Percentiles rank a stretch among this genome's conserved stretches.
phyloP scores from a whole-genome alignment of 2,888 invertebrate species.

The Ochlodes sylvanus region DNA sequence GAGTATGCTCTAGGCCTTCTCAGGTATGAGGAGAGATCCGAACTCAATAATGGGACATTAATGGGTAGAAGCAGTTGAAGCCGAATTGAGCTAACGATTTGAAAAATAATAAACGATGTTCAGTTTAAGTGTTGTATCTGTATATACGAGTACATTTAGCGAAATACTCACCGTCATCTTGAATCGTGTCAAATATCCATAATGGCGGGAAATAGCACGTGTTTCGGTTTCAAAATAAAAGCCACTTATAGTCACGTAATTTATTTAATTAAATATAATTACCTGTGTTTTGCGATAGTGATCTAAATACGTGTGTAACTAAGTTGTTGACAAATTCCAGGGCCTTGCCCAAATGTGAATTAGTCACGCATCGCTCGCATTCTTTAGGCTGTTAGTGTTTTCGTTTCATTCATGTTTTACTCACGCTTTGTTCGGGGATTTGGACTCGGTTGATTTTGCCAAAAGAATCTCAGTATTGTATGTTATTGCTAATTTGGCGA shows the following conservation, averaged over 20 bases:
- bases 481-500: background rate
- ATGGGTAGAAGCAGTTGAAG: too few species aligned
- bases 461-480: background rate
- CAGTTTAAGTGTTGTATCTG: too few species aligned
- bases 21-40: too few species aligned
- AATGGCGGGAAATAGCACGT: conserved; percentile 3
- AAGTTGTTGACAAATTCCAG: conserved; percentile 1
- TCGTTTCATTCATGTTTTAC: conserved; percentile 17
- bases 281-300: background rate
- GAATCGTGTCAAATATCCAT: background rate
- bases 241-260: conserved; percentile 11
- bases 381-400: background rate
- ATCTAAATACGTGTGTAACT: conserved; percentile 1
- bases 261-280: conserved; percentile 12
- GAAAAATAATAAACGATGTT: too few species aligned
- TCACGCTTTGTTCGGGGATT: conserved; percentile 1
- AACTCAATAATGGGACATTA: too few species aligned
- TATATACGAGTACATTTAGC: too few species aligned
- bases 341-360: background rate
- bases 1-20: too few species aligned
- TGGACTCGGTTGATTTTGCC: background rate
- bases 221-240: background rate
- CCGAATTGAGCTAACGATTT: too few species aligned
- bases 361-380: conserved; percentile 10
- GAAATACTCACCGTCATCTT: background rate